Evolutionary conservation across 2,888 invertebrate genomes (phyloP), one percentile per base, ranked within the genome.

Genomic region (Nezara viridula): DNA sequence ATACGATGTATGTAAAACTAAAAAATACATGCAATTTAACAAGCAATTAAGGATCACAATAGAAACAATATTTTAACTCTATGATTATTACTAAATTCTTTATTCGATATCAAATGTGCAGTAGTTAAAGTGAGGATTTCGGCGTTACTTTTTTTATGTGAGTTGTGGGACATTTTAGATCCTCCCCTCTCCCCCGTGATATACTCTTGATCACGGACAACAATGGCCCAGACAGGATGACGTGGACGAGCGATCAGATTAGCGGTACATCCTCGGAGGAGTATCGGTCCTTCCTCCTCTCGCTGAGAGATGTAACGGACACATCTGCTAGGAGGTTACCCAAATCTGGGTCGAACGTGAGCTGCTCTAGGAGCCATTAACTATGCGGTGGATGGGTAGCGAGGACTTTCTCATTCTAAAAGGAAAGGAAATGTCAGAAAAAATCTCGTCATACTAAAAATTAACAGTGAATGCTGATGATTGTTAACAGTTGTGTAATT

Each of bases 321-420:
- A 60, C 60, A 27, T 60, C 60, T 27, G 14, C 60, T 4, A 16
- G 60, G 16, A 16, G 27, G 16, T 10, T 27, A n/a, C 60, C 14
- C 27, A 60, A 32, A 60, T 60, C 60, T 60, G 60, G 60, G 60
- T 27, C 60, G 60, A 60, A 60, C 60, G 60, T 60, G 60, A 12
- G 60, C 60, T 60, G 27, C 27, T 27, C 60, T 32, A 0, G 1
- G 60, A 16, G n/a, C n/a, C n/a, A 60, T 60, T 60, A 60, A 14
- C 27, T 9, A n/a, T 6, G 24, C 24, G 7, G 10, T 9, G 55
- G n/a, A 2, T 60, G 27, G 27, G 60, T 14, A 60, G 16, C 27
- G 60, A 60, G 60, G 6, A 2, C 16, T 4, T 50, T 21, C 2
- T 50, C 5, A 9, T 2, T 32, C 27, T 27, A 4, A 4, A 27